Percentiles rank a stretch among this genome's conserved stretches.
These are phyloP conservation scores for Mythimna lalbum DNA, from an alignment of 2,888 invertebrate species.

Conservation along the genomic window DNA sequence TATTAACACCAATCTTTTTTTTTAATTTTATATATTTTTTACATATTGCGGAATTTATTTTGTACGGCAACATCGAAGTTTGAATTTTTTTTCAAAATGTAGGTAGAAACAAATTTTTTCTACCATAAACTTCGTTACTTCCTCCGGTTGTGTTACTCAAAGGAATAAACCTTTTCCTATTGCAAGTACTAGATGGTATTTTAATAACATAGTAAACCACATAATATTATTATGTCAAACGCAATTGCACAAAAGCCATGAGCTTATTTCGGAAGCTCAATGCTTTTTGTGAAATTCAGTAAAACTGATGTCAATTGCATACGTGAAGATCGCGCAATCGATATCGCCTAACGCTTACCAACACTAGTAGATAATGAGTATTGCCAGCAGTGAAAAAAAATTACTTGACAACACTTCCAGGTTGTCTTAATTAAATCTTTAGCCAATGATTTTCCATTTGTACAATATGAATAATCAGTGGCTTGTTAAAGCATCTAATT, in stretches of 20 bases:
- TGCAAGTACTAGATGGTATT: not conserved
- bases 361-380: constrained; percentile 30
- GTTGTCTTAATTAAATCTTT: constrained; percentile 59
- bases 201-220: not conserved
- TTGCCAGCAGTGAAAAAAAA: constrained; percentile 42
- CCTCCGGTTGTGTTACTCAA: too few relatives aligned
- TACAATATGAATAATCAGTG: constrained; percentile 82
- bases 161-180: not conserved
- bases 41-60: too few relatives aligned
- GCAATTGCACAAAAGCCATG: not conserved
- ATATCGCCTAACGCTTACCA: not conserved
- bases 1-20: too few relatives aligned
- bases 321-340: not conserved
- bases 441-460: constrained; percentile 84
- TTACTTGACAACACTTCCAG: constrained; percentile 78
- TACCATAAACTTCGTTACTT: too few relatives aligned
- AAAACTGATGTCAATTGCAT: not conserved
- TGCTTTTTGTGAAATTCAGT: not conserved
- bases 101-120: too few relatives aligned
- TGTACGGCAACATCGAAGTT: too few relatives aligned
- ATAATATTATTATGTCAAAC: not conserved
- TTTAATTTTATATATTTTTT: too few relatives aligned
- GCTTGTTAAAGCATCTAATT: constrained; percentile 65
- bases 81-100: too few relatives aligned
- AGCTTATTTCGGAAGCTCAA: not conserved